phyloP scores from a whole-genome alignment of 2,888 invertebrate genomes.

The Ommatoiulus sabulosus region DNA sequence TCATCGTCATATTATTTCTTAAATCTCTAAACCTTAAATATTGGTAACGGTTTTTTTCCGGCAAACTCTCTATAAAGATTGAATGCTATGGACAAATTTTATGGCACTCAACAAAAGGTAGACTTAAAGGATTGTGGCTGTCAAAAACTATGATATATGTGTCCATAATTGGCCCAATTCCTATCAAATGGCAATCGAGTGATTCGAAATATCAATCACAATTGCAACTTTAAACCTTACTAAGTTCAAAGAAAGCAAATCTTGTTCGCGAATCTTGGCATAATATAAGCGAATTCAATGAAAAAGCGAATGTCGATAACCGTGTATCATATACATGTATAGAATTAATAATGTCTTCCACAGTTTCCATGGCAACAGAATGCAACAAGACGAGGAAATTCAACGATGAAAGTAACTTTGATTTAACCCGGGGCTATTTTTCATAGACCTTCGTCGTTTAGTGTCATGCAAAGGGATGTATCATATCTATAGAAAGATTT shows the following conservation, averaged over 20 bases:
- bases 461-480: background rate
- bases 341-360: conserved; percentile 5
- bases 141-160: conserved; percentile 15
- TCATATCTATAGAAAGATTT: background rate
- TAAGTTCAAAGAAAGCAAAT: conserved; percentile 1
- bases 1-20: conserved; percentile 49
- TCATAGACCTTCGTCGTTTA: background rate
- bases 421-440: background rate
- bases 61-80: conserved; percentile 22
- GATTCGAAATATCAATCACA: conserved; percentile 30
- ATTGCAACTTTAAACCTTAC: conserved; percentile 11
- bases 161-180: conserved; percentile 21
- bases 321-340: background rate
- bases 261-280: background rate
- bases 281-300: background rate
- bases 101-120: conserved; percentile 40
- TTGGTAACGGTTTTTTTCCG: conserved; percentile 4
- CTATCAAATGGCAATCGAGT: conserved; percentile 2
- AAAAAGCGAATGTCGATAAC: background rate
- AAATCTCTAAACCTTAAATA: conserved; percentile 48
- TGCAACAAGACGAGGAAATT: background rate
- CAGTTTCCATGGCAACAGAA: background rate
- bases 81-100: conserved; percentile 25
- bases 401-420: background rate
- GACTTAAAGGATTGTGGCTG: conserved; percentile 20